Percentiles rank a stretch among this genome's conserved stretches.
phyloP scores from a whole-genome alignment of 2,888 invertebrate species.

The Philereme vetulata region DNA sequence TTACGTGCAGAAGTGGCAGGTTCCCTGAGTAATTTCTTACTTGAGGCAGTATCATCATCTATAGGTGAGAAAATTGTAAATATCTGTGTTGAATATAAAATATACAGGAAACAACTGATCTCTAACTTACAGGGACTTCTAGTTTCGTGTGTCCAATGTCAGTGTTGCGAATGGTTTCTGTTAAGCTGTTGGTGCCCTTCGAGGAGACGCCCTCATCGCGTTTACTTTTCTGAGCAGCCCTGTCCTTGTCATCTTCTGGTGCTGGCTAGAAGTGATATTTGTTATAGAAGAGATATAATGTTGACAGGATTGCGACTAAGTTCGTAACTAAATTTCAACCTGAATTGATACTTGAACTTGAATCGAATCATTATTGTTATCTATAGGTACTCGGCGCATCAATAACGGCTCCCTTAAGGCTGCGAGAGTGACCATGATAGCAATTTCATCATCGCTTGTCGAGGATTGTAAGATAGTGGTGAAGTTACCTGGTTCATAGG shows the following conservation, averaged over 20 bases:
- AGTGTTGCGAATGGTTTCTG: constrained; percentile 42
- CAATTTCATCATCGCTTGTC: no score
- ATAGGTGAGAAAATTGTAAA: constrained; percentile 1
- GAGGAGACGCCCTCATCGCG: constrained; percentile 1
- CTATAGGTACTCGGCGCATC: no score
- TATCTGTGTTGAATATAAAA: not conserved
- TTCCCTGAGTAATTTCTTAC: constrained; percentile 39
- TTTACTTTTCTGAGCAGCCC: not conserved
- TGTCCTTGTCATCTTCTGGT: constrained; percentile 1
- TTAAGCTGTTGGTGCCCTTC: constrained; percentile 42
- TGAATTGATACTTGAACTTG: no score
- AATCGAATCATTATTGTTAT: no score
- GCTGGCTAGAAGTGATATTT: no score
- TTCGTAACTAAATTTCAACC: no score
- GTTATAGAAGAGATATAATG: no score
- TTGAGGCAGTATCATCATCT: constrained; percentile 25
- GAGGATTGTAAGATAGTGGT: no score
- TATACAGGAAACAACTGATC: not conserved
- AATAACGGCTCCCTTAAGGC: no score
- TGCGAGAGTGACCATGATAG: no score
- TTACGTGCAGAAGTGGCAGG: constrained; percentile 58
- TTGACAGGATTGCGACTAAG: no score
- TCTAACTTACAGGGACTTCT: constrained; percentile 38
- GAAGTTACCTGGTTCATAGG: not conserved
- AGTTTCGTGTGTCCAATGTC: constrained; percentile 47